Evolutionary conservation across 2,113 vertebrate species (phyloP).

Genomic region (Bubo bubo): DNA sequence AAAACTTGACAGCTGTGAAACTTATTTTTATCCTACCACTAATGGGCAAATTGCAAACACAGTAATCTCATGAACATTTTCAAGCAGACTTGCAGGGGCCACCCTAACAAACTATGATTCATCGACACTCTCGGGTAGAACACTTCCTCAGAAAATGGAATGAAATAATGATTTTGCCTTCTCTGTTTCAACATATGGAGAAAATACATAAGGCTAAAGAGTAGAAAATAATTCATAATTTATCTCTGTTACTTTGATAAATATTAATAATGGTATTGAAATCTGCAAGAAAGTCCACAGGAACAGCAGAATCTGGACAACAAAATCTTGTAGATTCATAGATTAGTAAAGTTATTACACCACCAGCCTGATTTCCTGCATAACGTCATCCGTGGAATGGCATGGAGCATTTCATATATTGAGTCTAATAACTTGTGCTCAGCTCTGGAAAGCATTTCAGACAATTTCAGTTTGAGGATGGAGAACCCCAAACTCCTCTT

Average conservation of each 20-base stretch:
- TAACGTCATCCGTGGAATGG: neutral
- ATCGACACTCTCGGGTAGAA: neutral
- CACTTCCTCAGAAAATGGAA: conserved; percentile 42
- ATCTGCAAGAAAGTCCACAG: neutral
- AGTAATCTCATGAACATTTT: conserved; percentile 29
- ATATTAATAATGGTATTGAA: neutral
- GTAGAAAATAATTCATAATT: neutral
- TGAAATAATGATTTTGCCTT: neutral
- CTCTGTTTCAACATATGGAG: neutral
- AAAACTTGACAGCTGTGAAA: conserved; percentile 23
- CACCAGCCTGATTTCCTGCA: neutral
- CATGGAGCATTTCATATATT: neutral
- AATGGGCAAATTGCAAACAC: conserved; percentile 8
- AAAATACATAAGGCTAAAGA: neutral
- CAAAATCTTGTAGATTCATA: neutral
- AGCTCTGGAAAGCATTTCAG: neutral
- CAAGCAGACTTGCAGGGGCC: conserved; percentile 6
- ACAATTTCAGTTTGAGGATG: neutral
- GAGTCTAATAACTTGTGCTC: neutral
- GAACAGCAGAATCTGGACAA: neutral
- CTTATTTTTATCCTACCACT: conserved; percentile 26
- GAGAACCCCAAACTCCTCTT: neutral
- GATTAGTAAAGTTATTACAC: neutral
- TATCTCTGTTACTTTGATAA: neutral
- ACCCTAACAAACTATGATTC: conserved; percentile 3